These are phyloP conservation scores for Epinephelus fuscoguttatus DNA, from an alignment of 2,113 vertebrate species.

Conservation along the genomic window DNA sequence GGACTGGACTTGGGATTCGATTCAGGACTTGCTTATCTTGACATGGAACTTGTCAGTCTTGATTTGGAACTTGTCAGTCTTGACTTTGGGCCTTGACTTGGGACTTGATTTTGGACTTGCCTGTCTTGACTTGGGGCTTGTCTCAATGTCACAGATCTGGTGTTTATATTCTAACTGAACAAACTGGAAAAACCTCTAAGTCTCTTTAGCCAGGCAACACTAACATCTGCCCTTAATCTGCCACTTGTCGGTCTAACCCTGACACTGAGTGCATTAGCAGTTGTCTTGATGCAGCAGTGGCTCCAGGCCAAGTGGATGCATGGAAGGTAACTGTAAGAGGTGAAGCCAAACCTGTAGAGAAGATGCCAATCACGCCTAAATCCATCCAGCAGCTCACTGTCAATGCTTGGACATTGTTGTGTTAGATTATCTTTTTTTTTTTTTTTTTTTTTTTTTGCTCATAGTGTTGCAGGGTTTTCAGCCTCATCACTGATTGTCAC, in stretches of 20 bases:
- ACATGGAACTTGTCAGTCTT: too few relatives aligned
- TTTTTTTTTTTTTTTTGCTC: neutral
- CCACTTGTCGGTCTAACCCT: constrained; percentile 24
- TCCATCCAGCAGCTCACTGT: neutral
- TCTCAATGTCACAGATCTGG: neutral
- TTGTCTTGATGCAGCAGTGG: constrained; percentile 13
- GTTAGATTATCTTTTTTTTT: neutral
- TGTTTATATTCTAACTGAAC: neutral
- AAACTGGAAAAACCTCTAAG: too few relatives aligned
- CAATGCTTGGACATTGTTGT: neutral
- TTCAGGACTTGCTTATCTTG: too few relatives aligned
- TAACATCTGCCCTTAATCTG: neutral
- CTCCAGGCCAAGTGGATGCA: neutral
- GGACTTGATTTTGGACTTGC: too few relatives aligned
- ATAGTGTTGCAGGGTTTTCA: neutral
- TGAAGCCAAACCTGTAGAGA: constrained; percentile 22
- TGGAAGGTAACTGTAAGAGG: neutral
- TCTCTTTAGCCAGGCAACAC: neutral
- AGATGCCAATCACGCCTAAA: constrained; percentile 8
- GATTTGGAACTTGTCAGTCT: too few relatives aligned
- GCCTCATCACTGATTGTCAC: neutral
- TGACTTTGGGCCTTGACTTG: too few relatives aligned
- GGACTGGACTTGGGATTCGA: too few relatives aligned
- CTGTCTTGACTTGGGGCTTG: too few relatives aligned
- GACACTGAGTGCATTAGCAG: constrained; percentile 3